A percentile compares a stretch with the other conserved stretches of the same genome.
These are phyloP conservation scores for Trachelus iudaicus DNA, from an alignment of 2,888 invertebrate genomes.

Conservation along the genomic window DNA sequence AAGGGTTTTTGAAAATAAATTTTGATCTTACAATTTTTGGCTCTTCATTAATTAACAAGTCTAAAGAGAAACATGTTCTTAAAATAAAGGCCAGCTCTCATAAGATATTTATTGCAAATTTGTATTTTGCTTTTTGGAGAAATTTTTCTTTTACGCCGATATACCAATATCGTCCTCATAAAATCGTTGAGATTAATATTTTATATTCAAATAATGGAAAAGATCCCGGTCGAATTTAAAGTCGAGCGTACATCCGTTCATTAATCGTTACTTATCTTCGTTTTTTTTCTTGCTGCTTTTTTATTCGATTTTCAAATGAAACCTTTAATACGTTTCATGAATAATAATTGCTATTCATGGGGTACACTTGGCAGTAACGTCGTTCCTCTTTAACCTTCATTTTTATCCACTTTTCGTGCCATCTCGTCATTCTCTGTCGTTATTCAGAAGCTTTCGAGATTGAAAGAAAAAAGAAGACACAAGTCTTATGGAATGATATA, in stretches of 20 bases:
- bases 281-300: not conserved
- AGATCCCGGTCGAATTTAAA: not conserved
- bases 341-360: not conserved
- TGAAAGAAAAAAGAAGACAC: not conserved
- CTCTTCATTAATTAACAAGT: not conserved
- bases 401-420: not conserved
- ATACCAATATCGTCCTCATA: not conserved
- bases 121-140: not conserved
- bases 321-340: not conserved
- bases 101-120: not conserved
- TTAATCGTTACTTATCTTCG: not conserved
- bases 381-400: not conserved
- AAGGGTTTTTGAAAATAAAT: not conserved
- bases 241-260: not conserved
- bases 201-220: not conserved
- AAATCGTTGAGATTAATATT: not conserved
- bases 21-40: not conserved
- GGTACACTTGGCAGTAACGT: not conserved
- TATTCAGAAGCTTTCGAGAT: not conserved
- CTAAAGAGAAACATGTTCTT: not conserved
- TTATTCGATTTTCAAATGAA: not conserved
- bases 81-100: not conserved
- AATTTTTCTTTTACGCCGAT: not conserved
- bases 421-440: not conserved
- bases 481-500: not conserved